These are phyloP conservation scores for Regulus satrapa DNA, from an alignment of 2,113 vertebrate species.

Conservation along the genomic window DNA sequence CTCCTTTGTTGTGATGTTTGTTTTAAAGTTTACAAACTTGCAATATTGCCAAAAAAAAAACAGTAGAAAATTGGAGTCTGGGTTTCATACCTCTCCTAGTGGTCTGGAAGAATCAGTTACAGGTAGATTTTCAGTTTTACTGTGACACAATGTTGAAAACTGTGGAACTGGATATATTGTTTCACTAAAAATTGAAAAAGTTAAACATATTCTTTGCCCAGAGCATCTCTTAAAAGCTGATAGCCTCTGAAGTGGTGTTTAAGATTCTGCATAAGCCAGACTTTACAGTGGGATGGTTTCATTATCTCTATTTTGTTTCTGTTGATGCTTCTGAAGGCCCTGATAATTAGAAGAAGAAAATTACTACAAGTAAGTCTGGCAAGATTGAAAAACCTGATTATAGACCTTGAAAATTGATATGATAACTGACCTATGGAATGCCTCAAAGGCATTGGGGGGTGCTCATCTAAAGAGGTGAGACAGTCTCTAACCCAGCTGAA, in stretches of 20 bases:
- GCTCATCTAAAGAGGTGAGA: not conserved
- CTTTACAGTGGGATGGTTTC: not conserved
- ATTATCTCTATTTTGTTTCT: not conserved
- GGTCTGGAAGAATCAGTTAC: not conserved
- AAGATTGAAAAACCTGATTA: not conserved
- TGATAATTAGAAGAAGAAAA: not conserved
- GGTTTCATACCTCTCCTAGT: not conserved
- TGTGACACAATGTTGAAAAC: not conserved
- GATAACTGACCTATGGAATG: not conserved
- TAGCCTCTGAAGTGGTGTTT: not conserved
- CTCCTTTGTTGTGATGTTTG: not conserved
- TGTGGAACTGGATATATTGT: not conserved
- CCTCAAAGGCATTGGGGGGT: not conserved
- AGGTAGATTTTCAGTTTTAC: not conserved
- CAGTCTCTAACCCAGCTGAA: not conserved
- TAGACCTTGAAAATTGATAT: not conserved
- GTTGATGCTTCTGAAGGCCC: not conserved
- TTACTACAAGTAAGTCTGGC: not conserved
- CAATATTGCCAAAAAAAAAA: not conserved
- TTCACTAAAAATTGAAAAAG: not conserved
- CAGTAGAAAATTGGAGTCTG: not conserved
- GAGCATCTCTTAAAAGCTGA: not conserved
- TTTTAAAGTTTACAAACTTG: not conserved
- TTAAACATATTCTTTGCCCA: not conserved
- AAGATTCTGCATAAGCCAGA: not conserved